Percentiles rank a stretch among this genome's conserved stretches.
These are phyloP conservation scores for Drosophila recens DNA, from an alignment of 2,888 invertebrate genomes.

Conservation along the genomic window DNA sequence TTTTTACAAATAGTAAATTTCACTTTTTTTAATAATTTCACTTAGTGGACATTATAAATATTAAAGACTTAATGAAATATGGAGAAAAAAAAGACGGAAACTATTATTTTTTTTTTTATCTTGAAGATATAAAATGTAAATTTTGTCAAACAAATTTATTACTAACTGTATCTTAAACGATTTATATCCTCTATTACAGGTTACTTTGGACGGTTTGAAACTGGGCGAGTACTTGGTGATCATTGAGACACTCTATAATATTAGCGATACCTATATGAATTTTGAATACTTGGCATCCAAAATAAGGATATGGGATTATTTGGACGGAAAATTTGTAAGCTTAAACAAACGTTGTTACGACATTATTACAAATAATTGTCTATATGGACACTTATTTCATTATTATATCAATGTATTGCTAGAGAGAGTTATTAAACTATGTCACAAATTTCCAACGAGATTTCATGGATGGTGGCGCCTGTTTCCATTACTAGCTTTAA, in stretches of 20 bases:
- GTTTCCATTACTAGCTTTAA: conserved; percentile 41
- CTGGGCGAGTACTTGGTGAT: conserved; percentile 72
- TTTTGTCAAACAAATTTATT: too few species aligned
- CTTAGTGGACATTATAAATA: too few species aligned
- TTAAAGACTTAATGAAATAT: too few species aligned
- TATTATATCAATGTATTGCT: not conserved
- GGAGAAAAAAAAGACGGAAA: too few species aligned
- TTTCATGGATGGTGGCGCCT: conserved; percentile 69
- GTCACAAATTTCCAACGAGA: conserved; percentile 36
- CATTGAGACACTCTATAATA: conserved; percentile 74
- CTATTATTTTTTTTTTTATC: too few species aligned
- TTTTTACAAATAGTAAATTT: too few species aligned
- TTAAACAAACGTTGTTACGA: conserved; percentile 55
- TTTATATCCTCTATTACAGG: conserved; percentile 8
- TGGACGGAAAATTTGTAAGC: not conserved
- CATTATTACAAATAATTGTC: conserved; percentile 34
- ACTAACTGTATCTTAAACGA: not conserved
- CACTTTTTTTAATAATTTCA: too few species aligned
- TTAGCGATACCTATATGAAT: conserved; percentile 51
- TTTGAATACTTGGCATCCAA: conserved; percentile 35
- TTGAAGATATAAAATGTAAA: too few species aligned
- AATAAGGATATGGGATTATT: too few species aligned
- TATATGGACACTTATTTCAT: not conserved
- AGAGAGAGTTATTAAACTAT: conserved; percentile 31
- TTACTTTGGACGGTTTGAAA: conserved; percentile 54